Percentiles rank a stretch among this genome's conserved stretches.
These are phyloP conservation scores for Trachops cirrhosus DNA, from an alignment of 2,797 vertebrate genomes.

Conservation along the genomic window DNA sequence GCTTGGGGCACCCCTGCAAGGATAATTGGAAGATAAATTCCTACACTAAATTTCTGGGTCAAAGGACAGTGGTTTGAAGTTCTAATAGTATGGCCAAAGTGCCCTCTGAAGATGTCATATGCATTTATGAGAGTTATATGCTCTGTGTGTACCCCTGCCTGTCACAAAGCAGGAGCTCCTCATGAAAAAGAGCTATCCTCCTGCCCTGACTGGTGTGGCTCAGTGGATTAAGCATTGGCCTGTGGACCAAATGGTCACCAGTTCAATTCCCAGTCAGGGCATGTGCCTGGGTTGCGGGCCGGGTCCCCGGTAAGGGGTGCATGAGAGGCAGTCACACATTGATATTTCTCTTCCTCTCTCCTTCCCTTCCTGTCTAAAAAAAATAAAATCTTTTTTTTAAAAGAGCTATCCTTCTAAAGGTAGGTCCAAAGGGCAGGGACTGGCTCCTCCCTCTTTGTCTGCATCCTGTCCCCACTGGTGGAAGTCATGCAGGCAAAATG, in stretches of 20 bases:
- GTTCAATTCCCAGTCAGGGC: too few relatives aligned
- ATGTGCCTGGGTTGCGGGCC: too few relatives aligned
- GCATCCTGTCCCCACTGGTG: fast-evolving
- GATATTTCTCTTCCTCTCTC: too few relatives aligned
- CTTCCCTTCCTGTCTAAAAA: too few relatives aligned
- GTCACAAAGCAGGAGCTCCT: background rate
- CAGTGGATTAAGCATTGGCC: too few relatives aligned
- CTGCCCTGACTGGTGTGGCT: too few relatives aligned
- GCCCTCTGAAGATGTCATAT: background rate
- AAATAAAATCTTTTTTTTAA: too few relatives aligned
- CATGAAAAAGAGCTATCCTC: background rate
- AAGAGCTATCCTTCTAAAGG: background rate
- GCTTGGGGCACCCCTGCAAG: background rate
- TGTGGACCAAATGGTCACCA: too few relatives aligned
- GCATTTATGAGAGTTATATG: fast-evolving
- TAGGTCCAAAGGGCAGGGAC: background rate
- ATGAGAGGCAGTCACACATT: too few relatives aligned
- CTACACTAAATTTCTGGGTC: background rate
- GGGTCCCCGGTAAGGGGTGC: too few relatives aligned
- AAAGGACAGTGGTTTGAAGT: background rate
- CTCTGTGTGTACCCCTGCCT: background rate
- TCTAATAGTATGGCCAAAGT: too few relatives aligned
- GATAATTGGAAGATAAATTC: background rate
- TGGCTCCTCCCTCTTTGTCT: background rate
- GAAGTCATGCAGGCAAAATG: fast-evolving